These are phyloP conservation scores for Phyllotreta striolata DNA, from an alignment of 2,888 invertebrate species.

Conservation along the genomic window DNA sequence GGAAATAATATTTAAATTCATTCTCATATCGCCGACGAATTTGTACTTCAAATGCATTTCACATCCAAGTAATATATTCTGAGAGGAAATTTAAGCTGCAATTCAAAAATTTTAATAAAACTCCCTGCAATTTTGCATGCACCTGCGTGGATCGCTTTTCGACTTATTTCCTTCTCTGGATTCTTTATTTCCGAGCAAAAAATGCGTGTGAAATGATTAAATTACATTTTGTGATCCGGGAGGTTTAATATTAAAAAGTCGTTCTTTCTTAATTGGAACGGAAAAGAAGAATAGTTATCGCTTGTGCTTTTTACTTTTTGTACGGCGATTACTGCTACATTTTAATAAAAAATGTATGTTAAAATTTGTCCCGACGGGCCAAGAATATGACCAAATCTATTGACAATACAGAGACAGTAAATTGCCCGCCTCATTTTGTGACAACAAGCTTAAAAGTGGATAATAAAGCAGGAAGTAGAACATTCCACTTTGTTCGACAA, in stretches of 20 bases:
- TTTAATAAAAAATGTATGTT: too few relatives aligned
- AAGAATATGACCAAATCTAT: too few relatives aligned
- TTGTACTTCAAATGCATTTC: constrained; percentile 22
- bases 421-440: too few relatives aligned
- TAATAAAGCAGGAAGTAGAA: background rate
- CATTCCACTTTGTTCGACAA: constrained; percentile 7
- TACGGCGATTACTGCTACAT: too few relatives aligned
- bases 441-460: background rate
- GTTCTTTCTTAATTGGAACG: background rate
- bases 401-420: too few relatives aligned
- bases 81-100: constrained; percentile 21
- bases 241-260: constrained; percentile 11
- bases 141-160: constrained; percentile 6
- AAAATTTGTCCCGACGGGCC: too few relatives aligned
- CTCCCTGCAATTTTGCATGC: constrained; percentile 15
- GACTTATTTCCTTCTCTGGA: constrained; percentile 9
- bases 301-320: too few relatives aligned
- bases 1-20: constrained; percentile 24
- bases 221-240: constrained; percentile 4
- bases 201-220: constrained; percentile 19
- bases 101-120: constrained; percentile 28
- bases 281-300: too few relatives aligned
- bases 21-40: constrained; percentile 24
- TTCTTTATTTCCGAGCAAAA: constrained; percentile 15
- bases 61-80: constrained; percentile 23